Conservation (phyloP, 2,888 invertebrate species). For the Leptinotarsa rubiginosa region DNA sequence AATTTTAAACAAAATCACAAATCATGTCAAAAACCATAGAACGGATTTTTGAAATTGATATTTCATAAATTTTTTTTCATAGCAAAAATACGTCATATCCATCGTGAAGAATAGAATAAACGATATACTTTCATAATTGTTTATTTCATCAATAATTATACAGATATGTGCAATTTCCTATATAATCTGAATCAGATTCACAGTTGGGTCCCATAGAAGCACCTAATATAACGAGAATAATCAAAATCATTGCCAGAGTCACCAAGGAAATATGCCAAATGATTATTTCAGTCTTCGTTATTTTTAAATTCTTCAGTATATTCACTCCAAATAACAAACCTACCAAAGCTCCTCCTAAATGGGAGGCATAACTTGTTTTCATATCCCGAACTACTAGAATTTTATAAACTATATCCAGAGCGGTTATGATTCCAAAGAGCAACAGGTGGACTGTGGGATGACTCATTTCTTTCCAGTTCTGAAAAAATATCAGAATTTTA, state of each 20-base stretch:
- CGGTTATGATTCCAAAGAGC: constrained; percentile 46
- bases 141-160: not conserved
- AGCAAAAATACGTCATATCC: too few species aligned
- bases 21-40: too few species aligned
- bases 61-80: too few species aligned
- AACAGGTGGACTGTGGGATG: constrained; percentile 64
- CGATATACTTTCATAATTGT: too few species aligned
- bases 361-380: constrained; percentile 83
- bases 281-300: constrained; percentile 71
- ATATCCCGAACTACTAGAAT: not conserved
- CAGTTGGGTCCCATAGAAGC: not conserved
- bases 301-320: constrained; percentile 73
- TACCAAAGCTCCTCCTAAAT: constrained; percentile 77
- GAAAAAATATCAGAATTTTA: constrained; percentile 53
- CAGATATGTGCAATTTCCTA: not conserved
- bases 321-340: constrained; percentile 79
- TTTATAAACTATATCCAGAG: constrained; percentile 60
- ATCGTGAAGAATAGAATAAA: too few species aligned
- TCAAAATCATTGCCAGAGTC: not conserved
- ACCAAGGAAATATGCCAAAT: constrained; percentile 62
- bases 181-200: not conserved
- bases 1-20: too few species aligned
- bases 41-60: too few species aligned
- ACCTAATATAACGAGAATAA: not conserved
- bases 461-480: constrained; percentile 97